Evolutionary conservation across 2,888 invertebrate species (phyloP).

Genomic region (Drosophila longiperda): DNA sequence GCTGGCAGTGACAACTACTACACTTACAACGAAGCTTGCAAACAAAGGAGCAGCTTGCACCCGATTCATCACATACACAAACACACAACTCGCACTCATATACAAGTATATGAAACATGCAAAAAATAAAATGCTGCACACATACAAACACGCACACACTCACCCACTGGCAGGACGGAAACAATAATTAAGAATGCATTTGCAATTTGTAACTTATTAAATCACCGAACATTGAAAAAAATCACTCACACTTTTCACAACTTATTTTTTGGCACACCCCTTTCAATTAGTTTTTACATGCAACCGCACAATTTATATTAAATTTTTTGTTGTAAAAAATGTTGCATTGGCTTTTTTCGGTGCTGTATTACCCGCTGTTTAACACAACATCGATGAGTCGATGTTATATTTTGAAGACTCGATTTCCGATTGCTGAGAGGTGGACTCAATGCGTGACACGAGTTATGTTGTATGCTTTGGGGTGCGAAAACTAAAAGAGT

Average conservation of each 20-base stretch:
- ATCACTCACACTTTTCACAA: conserved; percentile 27
- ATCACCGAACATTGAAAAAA: conserved; percentile 13
- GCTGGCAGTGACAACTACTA: conserved; percentile 46
- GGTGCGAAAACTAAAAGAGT: background rate
- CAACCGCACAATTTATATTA: conserved; percentile 52
- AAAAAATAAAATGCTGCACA: conserved; percentile 49
- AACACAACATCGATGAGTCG: conserved; percentile 55
- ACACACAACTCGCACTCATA: conserved; percentile 11
- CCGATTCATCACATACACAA: conserved; percentile 53
- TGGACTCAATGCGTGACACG: conserved; percentile 25
- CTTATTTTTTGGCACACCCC: conserved; percentile 50
- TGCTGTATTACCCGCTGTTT: conserved; percentile 60
- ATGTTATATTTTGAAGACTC: conserved; percentile 24
- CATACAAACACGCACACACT: conserved; percentile 36
- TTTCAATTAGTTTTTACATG: conserved; percentile 40
- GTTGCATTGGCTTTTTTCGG: conserved; percentile 66
- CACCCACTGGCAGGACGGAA: conserved; percentile 28
- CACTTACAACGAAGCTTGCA: conserved; percentile 57
- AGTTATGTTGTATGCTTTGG: background rate
- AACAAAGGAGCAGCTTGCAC: conserved; percentile 76
- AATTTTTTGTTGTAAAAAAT: conserved; percentile 42
- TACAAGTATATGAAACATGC: conserved; percentile 40
- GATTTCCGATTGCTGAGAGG: conserved; percentile 27
- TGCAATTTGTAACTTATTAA: conserved; percentile 22
- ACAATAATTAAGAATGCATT: conserved; percentile 42